Percentiles rank a stretch among this genome's conserved stretches.
Evolutionary conservation across 2,797 vertebrate genomes (phyloP).

Genomic region (Falco concolor): DNA sequence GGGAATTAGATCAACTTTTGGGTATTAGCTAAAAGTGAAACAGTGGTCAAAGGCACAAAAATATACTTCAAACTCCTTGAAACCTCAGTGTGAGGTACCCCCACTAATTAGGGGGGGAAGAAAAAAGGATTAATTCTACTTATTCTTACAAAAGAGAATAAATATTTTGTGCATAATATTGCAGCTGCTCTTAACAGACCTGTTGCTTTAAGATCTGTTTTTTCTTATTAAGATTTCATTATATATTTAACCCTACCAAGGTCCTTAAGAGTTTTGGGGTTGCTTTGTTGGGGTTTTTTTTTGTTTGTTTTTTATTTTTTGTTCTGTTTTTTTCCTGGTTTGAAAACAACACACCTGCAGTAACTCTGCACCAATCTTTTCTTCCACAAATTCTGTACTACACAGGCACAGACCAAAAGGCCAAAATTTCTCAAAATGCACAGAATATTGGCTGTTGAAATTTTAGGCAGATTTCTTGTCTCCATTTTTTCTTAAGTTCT

Average conservation of each 20-base stretch:
- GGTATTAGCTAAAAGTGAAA: background rate
- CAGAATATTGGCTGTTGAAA: background rate
- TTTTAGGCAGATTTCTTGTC: background rate
- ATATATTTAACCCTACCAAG: background rate
- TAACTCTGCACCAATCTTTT: background rate
- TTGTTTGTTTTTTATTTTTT: too few relatives aligned
- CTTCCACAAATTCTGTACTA: background rate
- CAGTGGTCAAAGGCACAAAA: background rate
- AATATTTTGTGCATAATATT: background rate
- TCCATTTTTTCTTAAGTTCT: background rate
- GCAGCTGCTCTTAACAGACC: background rate
- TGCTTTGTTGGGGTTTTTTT: background rate
- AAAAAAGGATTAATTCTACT: background rate
- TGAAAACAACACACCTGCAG: background rate
- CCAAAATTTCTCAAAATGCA: background rate
- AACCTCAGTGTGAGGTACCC: background rate
- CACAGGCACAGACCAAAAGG: background rate
- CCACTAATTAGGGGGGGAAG: background rate
- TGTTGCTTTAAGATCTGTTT: background rate
- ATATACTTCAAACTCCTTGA: background rate
- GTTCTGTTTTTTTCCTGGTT: background rate
- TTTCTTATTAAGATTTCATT: background rate
- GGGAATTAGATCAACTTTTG: background rate
- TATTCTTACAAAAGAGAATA: background rate
- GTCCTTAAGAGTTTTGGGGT: rapidly evolving